phyloP scores from a whole-genome alignment of 1,140 invertebrate species.

The Euschistus heros region DNA sequence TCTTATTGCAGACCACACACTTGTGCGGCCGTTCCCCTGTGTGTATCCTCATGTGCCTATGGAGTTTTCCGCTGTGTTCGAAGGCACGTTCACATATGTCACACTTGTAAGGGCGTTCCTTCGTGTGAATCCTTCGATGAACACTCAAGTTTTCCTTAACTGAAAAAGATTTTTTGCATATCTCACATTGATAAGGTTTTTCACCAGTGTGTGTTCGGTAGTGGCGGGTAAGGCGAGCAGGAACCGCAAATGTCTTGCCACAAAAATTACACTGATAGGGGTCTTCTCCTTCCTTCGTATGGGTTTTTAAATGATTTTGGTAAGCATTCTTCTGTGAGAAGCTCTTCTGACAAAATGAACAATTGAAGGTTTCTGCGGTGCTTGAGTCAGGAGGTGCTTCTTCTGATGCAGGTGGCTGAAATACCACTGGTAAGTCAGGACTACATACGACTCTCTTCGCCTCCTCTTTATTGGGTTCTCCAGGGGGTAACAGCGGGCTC shows the following conservation, averaged over 20 bases:
- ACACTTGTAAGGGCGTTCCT: constrained; percentile 77
- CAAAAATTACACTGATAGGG: constrained; percentile 83
- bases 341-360: constrained; percentile 46
- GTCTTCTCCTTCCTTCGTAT: constrained; percentile 50
- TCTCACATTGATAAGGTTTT: constrained; percentile 78
- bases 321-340: constrained; percentile 48
- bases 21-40: constrained; percentile 87
- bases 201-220: constrained; percentile 84
- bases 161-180: constrained; percentile 82
- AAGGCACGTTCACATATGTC: constrained; percentile 82
- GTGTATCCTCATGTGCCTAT: constrained; percentile 85
- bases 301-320: constrained; percentile 46
- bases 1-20: constrained; percentile 84
- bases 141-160: constrained; percentile 87
- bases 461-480: constrained; percentile 8
- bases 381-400: constrained; percentile 29
- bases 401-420: constrained; percentile 28
- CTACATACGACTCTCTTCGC: constrained; percentile 33
- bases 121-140: constrained; percentile 82
- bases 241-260: constrained; percentile 82
- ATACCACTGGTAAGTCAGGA: constrained; percentile 33
- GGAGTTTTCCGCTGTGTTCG: constrained; percentile 83
- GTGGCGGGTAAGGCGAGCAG: constrained; percentile 79
- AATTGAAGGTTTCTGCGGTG: constrained; percentile 37
- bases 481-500: constrained; percentile 28